phyloP scores from a whole-genome alignment of 1,140 invertebrate species.

The Drosophila parvula region DNA sequence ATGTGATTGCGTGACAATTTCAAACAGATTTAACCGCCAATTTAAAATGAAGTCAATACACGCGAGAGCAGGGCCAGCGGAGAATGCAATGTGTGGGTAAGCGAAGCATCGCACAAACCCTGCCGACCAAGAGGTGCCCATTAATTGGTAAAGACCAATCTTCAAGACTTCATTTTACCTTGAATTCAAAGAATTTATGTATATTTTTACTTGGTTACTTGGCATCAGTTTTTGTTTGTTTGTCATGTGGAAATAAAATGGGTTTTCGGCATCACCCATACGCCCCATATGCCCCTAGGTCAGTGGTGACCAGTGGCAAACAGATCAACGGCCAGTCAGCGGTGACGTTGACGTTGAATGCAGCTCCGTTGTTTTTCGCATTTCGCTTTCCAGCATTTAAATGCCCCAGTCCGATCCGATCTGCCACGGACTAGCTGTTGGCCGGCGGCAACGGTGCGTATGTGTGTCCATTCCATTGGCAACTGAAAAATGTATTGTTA shows the following conservation, averaged over 20 bases:
- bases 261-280: not conserved
- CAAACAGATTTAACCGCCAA: conserved; percentile 83
- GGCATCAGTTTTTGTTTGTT: too few species aligned
- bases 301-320: conserved; percentile 15
- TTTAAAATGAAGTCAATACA: conserved; percentile 83
- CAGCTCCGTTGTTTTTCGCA: conserved; percentile 15
- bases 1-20: conserved; percentile 81
- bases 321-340: conserved; percentile 74
- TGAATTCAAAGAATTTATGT: too few species aligned
- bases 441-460: conserved; percentile 59
- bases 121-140: conserved; percentile 11
- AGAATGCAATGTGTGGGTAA: conserved; percentile 5
- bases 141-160: not conserved
- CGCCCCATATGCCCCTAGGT: conserved; percentile 3
- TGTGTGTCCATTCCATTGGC: conserved; percentile 46
- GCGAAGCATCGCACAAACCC: not conserved
- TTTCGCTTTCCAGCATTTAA: conserved; percentile 56
- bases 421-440: conserved; percentile 27
- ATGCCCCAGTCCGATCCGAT: conserved; percentile 25
- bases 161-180: not conserved
- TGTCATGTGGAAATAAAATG: not conserved
- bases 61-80: conserved; percentile 47
- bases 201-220: too few species aligned
- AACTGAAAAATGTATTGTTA: conserved; percentile 76
- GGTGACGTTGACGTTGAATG: conserved; percentile 39